Evolutionary conservation across 2,797 vertebrate species (phyloP).

Genomic region (Nyctalus aviator): DNA sequence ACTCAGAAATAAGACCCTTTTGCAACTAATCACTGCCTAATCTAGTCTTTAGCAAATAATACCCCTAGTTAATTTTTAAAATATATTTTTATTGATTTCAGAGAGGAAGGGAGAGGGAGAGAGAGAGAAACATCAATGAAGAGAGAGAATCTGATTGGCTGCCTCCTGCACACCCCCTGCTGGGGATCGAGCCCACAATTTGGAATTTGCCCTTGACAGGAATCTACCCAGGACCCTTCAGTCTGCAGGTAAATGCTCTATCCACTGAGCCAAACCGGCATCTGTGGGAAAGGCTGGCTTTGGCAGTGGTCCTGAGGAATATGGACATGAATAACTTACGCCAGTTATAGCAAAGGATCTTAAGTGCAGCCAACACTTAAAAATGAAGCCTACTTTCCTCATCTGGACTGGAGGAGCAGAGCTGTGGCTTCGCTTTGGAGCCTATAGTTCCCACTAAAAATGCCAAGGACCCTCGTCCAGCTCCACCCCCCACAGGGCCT

Average conservation of each 20-base stretch:
- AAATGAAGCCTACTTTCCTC: not conserved
- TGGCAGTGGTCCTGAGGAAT: slow-evolving; percentile 28
- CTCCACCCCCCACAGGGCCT: not conserved
- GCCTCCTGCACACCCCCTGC: too few relatives aligned
- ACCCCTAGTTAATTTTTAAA: slow-evolving; percentile 8
- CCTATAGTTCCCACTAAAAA: not conserved
- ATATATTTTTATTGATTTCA: too few relatives aligned
- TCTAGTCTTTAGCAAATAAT: slow-evolving; percentile 60
- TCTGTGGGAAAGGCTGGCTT: slow-evolving; percentile 41
- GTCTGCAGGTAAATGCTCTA: too few relatives aligned
- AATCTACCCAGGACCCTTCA: too few relatives aligned
- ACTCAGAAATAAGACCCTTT: not conserved
- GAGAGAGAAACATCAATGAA: too few relatives aligned
- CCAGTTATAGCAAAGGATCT: slow-evolving; percentile 48
- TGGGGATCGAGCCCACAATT: too few relatives aligned
- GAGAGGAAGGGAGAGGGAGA: too few relatives aligned
- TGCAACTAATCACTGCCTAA: slow-evolving; percentile 46
- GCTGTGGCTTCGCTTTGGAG: not conserved
- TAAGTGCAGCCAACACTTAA: not conserved
- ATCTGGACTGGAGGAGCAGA: not conserved
- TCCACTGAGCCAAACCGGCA: not conserved
- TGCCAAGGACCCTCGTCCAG: not conserved
- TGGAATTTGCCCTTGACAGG: too few relatives aligned
- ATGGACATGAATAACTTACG: slow-evolving; percentile 46
- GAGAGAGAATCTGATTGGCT: too few relatives aligned